A percentile compares a stretch with the other conserved stretches of the same genome.
These are phyloP conservation scores for Ophion costatus DNA, from an alignment of 2,888 invertebrate genomes.

Conservation along the genomic window DNA sequence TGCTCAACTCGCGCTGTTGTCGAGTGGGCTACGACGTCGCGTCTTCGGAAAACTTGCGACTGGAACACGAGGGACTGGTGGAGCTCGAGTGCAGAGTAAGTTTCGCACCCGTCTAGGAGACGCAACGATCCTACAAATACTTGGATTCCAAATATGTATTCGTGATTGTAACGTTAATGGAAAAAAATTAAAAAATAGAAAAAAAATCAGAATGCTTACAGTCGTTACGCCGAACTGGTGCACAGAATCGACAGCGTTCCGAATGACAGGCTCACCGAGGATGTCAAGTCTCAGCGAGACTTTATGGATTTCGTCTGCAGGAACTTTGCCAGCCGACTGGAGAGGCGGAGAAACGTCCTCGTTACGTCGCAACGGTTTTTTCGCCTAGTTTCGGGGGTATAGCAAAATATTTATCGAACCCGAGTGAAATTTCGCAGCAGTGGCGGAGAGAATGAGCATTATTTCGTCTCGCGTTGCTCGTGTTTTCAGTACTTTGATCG, in stretches of 20 bases:
- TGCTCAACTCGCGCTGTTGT: constrained; percentile 88
- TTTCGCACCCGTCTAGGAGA: not conserved
- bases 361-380: constrained; percentile 91
- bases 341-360: constrained; percentile 89
- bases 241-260: constrained; percentile 88
- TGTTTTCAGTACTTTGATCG: constrained; percentile 86
- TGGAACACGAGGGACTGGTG: constrained; percentile 90
- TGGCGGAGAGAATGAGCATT: constrained; percentile 1
- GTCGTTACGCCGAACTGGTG: constrained; percentile 90
- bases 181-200: no score
- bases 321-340: constrained; percentile 90
- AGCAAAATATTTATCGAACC: not conserved
- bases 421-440: not conserved
- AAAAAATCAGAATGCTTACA: constrained; percentile 88
- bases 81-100: constrained; percentile 90
- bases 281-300: constrained; percentile 89
- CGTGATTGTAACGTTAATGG: no score
- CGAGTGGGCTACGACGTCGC: constrained; percentile 90
- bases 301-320: constrained; percentile 93
- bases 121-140: not conserved
- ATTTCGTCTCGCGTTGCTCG: constrained; percentile 19
- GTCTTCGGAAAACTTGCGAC: constrained; percentile 89
- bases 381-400: constrained; percentile 89
- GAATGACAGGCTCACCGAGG: constrained; percentile 83
- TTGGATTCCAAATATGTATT: not conserved